These are phyloP conservation scores for Oscheius sp. DNA, from an alignment of 2,888 invertebrate genomes.

Conservation along the genomic window DNA sequence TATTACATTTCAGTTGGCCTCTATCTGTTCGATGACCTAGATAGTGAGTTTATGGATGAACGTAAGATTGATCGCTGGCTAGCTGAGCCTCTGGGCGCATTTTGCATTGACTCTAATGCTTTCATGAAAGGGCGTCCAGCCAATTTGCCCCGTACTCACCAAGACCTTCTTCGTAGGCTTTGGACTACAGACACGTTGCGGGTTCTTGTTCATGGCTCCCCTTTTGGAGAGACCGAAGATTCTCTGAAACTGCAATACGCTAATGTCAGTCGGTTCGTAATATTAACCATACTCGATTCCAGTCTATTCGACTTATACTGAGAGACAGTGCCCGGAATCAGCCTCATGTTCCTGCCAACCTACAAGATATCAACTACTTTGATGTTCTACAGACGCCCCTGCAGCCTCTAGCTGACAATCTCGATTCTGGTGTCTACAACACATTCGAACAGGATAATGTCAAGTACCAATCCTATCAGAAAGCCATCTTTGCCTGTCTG, in stretches of 20 bases:
- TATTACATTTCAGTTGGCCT: slow-evolving; percentile 76
- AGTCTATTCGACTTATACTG: slow-evolving; percentile 39
- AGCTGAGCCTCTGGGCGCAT: slow-evolving; percentile 87
- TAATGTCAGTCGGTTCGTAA: slow-evolving; percentile 18
- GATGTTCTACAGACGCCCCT: slow-evolving; percentile 78
- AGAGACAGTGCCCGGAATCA: slow-evolving; percentile 27
- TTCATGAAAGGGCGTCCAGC: not conserved
- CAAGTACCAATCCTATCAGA: slow-evolving; percentile 80
- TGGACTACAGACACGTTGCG: slow-evolving; percentile 52
- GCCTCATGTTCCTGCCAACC: slow-evolving; percentile 9
- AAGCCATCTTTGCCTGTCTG: slow-evolving; percentile 52
- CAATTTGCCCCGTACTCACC: not conserved
- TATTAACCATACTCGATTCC: not conserved
- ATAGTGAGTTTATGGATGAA: slow-evolving; percentile 77
- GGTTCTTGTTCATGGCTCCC: slow-evolving; percentile 39
- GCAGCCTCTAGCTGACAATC: slow-evolving; percentile 93
- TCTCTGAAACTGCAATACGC: slow-evolving; percentile 38
- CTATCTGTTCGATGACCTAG: slow-evolving; percentile 81
- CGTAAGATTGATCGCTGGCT: slow-evolving; percentile 85
- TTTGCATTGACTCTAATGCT: not conserved
- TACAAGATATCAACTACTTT: slow-evolving; percentile 46
- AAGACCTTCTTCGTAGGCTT: slow-evolving; percentile 39
- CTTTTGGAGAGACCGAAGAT: not conserved
- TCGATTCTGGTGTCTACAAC: slow-evolving; percentile 95
- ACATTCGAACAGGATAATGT: slow-evolving; percentile 97